phyloP scores from a whole-genome alignment of 92 coral and sea anemone species.

The Paramuricea clavata region DNA sequence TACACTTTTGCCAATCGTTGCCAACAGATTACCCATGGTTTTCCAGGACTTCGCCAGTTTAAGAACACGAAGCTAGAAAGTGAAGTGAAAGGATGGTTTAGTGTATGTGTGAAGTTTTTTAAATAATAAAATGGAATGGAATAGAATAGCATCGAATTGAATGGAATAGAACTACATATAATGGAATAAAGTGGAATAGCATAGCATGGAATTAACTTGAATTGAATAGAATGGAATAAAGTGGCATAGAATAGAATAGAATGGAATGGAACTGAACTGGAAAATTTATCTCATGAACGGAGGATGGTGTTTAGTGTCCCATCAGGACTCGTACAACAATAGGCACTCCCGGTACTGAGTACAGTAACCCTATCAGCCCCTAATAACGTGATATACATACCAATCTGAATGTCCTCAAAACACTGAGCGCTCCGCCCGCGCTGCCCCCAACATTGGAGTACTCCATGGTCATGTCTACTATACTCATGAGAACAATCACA shows the following conservation, averaged over 20 bases:
- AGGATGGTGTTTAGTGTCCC: too few species aligned
- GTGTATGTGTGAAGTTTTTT: neutral
- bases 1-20: slow-evolving; percentile 95
- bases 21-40: slow-evolving; percentile 96
- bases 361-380: neutral
- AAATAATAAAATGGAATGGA: neutral
- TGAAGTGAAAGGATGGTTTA: neutral
- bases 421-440: slow-evolving; percentile 81
- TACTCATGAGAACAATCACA: slow-evolving; percentile 87
- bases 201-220: neutral
- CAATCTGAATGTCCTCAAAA: slow-evolving; percentile 93
- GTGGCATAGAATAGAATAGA: neutral
- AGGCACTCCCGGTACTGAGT: neutral
- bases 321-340: neutral
- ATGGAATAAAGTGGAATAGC: neutral
- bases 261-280: too few species aligned
- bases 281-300: too few species aligned
- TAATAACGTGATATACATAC: slow-evolving; percentile 59
- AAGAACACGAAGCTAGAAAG: slow-evolving; percentile 85
- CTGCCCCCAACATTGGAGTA: slow-evolving; percentile 72
- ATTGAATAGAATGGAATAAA: too few species aligned
- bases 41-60: slow-evolving; percentile 99
- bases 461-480: slow-evolving; percentile 80
- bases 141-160: neutral
- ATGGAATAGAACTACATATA: too few species aligned